Evolutionary conservation across 92 coral and sea anemone species (phyloP).

Genomic region (Palythoa caribaeorum): DNA sequence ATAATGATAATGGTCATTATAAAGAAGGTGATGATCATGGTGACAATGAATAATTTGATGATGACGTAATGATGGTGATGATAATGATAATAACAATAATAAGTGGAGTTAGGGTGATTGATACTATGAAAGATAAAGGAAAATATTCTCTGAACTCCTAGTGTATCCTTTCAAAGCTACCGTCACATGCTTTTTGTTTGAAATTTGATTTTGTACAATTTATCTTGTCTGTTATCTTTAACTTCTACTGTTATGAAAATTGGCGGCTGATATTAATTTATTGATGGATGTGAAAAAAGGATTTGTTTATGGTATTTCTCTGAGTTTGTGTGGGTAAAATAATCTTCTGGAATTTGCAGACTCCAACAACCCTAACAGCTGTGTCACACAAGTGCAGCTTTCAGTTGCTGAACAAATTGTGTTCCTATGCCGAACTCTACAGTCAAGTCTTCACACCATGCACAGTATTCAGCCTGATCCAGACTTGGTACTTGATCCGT

Average conservation of each 20-base stretch:
- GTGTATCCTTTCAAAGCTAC: no score
- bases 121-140: no score
- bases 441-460: constrained; percentile 57
- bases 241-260: no score
- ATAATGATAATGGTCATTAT: no score
- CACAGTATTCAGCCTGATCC: constrained; percentile 21
- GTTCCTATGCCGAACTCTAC: constrained; percentile 67
- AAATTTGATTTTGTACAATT: no score
- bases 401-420: constrained; percentile 67
- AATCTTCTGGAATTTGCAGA: constrained; percentile 17
- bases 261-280: background rate
- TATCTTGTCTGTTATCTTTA: no score
- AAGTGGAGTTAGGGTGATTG: no score
- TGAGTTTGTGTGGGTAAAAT: no score
- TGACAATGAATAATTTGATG: background rate
- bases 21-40: background rate
- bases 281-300: background rate
- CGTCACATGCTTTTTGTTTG: no score
- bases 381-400: constrained; percentile 48
- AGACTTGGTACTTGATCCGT: constrained; percentile 47
- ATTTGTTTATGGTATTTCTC: background rate
- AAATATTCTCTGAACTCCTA: no score
- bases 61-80: background rate
- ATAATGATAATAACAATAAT: no score
- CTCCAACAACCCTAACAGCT: background rate